phyloP scores from a whole-genome alignment of 2,888 invertebrate species.

The Glyphotaelius pellucidus region DNA sequence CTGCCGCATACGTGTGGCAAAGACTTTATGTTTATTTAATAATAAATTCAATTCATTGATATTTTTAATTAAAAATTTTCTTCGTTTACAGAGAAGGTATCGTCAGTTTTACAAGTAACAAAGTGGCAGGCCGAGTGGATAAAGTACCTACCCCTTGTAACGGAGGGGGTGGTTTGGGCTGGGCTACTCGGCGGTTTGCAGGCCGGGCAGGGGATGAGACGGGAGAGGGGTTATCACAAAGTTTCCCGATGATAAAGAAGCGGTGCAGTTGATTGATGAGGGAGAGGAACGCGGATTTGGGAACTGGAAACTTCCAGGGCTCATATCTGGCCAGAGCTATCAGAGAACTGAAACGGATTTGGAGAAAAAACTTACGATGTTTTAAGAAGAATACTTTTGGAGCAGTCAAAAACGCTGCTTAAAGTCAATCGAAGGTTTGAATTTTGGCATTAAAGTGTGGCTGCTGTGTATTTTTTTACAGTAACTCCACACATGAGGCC shows the following conservation, averaged over 20 bases:
- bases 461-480: too few relatives aligned
- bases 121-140: not conserved
- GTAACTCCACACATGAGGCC: too few relatives aligned
- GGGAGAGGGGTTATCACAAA: conserved; percentile 20
- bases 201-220: not conserved
- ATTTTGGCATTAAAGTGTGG: not conserved
- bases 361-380: not conserved
- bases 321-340: conserved; percentile 20
- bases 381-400: not conserved
- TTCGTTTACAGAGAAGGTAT: not conserved
- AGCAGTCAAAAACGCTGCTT: not conserved
- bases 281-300: conserved; percentile 6
- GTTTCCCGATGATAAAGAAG: conserved; percentile 50
- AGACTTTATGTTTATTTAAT: too few relatives aligned
- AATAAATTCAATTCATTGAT: not conserved
- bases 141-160: conserved; percentile 7
- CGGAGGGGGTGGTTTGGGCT: not conserved
- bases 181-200: not conserved
- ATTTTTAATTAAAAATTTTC: not conserved
- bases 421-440: not conserved
- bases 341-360: not conserved
- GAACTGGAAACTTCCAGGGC: conserved; percentile 1
- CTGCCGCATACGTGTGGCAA: too few relatives aligned
- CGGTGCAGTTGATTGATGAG: conserved; percentile 52
- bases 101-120: not conserved